phyloP scores from a whole-genome alignment of 1,140 invertebrate species.

The Phortica variegata region DNA sequence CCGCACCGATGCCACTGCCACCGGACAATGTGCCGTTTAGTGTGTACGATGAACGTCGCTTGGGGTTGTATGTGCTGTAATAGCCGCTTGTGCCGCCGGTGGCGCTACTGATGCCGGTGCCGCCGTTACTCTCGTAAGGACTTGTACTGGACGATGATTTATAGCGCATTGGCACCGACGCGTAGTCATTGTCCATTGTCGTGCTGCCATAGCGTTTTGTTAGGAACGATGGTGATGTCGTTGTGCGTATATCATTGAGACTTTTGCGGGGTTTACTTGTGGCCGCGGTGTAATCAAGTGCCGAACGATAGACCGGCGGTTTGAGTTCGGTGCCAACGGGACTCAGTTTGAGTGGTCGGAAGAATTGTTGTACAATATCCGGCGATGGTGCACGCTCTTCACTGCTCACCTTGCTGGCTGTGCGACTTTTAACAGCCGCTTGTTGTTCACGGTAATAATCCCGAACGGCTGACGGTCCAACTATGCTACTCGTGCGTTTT shows the following conservation, averaged over 20 bases:
- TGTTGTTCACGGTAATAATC: constrained; percentile 54
- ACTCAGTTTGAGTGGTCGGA: constrained; percentile 46
- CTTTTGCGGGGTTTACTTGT: constrained; percentile 47
- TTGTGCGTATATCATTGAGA: constrained; percentile 45
- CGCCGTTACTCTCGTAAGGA: constrained; percentile 35
- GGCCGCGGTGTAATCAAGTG: constrained; percentile 34
- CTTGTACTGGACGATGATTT: constrained; percentile 47
- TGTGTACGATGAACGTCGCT: constrained; percentile 49
- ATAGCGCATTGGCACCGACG: constrained; percentile 38
- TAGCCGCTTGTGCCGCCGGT: constrained; percentile 16
- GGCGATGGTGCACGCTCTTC: constrained; percentile 38
- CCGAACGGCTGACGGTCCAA: constrained; percentile 58
- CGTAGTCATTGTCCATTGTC: constrained; percentile 31
- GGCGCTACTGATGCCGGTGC: constrained; percentile 1
- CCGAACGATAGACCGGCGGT: constrained; percentile 45
- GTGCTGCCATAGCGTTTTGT: constrained; percentile 32
- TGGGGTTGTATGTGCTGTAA: constrained; percentile 53
- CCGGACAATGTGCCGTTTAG: constrained; percentile 36
- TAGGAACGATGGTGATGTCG: constrained; percentile 45
- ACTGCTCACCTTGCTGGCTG: constrained; percentile 31
- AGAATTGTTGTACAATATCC: constrained; percentile 50
- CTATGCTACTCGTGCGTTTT: constrained; percentile 63
- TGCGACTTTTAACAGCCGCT: constrained; percentile 41
- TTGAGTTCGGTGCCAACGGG: constrained; percentile 50
- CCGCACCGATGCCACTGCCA: constrained; percentile 17